Conservation (phyloP, 1,140 invertebrate genomes). For the Drosophila auraria region DNA sequence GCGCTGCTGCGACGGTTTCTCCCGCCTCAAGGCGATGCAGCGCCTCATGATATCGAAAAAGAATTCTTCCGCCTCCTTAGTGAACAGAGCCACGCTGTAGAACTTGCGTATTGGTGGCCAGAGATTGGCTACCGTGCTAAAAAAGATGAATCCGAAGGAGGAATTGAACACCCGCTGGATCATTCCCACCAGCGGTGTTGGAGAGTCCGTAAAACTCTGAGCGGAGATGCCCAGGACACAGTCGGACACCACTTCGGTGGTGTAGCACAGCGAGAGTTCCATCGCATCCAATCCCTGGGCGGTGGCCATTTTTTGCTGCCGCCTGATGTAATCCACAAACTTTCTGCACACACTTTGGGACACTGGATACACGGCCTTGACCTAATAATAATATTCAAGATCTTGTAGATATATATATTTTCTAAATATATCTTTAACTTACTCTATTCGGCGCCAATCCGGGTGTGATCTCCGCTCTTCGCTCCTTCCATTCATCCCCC, state of each 20-base stretch:
- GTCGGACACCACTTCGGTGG: constrained; percentile 85
- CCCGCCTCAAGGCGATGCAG: constrained; percentile 62
- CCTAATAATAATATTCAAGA: constrained; percentile 10
- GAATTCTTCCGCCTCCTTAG: constrained; percentile 59
- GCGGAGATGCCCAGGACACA: constrained; percentile 85
- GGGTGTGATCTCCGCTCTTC: constrained; percentile 86
- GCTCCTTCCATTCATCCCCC: constrained; percentile 87
- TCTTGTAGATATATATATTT: background rate
- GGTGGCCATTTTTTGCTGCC: constrained; percentile 43
- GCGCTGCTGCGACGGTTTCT: constrained; percentile 45
- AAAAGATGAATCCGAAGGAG: constrained; percentile 44
- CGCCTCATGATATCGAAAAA: constrained; percentile 65
- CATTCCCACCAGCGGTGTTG: constrained; percentile 47
- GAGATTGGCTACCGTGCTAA: constrained; percentile 20
- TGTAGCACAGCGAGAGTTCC: constrained; percentile 77
- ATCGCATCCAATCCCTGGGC: constrained; percentile 44
- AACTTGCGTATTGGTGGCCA: constrained; percentile 54
- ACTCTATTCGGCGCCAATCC: constrained; percentile 85
- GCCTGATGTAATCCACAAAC: constrained; percentile 56
- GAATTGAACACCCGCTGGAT: constrained; percentile 50
- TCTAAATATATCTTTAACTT: background rate
- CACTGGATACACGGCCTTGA: constrained; percentile 64
- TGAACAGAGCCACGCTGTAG: constrained; percentile 43
- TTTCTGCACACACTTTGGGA: constrained; percentile 47
- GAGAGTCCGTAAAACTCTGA: constrained; percentile 64